Conservation (phyloP, 92 coral and sea anemone species). For the Virgularia gustaviana region DNA sequence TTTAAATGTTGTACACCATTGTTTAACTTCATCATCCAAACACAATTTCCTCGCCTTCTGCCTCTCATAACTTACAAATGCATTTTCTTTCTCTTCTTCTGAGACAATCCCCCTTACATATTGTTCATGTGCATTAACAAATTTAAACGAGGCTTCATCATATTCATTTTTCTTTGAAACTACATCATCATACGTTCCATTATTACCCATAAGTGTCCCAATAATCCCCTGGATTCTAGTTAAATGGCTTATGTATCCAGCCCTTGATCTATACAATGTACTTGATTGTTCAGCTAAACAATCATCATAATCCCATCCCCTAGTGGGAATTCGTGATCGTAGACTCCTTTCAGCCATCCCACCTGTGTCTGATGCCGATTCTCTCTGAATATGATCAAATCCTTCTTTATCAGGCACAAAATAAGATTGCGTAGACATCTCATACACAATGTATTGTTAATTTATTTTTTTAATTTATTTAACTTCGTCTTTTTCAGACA, state of each 20-base stretch:
- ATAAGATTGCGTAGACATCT: constrained; percentile 7
- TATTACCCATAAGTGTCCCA: constrained; percentile 4
- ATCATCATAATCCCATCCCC: not conserved
- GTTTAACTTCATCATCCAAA: constrained; percentile 15
- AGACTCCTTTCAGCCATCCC: not conserved
- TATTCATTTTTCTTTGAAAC: not conserved
- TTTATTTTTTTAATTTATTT: too few species aligned
- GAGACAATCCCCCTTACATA: not conserved
- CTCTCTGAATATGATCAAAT: not conserved
- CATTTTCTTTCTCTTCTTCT: constrained; percentile 12
- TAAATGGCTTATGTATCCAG: constrained; percentile 6
- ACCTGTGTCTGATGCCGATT: constrained; percentile 8
- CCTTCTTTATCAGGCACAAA: not conserved
- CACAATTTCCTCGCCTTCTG: constrained; percentile 12
- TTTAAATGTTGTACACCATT: not conserved
- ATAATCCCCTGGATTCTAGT: not conserved
- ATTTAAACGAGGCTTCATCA: constrained; percentile 8
- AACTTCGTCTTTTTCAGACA: too few species aligned
- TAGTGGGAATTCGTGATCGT: not conserved
- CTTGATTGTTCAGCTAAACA: constrained; percentile 4
- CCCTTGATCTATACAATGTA: constrained; percentile 10
- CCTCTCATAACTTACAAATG: constrained; percentile 6
- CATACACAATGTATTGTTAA: too few species aligned
- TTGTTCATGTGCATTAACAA: constrained; percentile 21
- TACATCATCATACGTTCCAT: not conserved